Evolutionary conservation across 1,140 invertebrate genomes (phyloP), one percentile per base, ranked within the genome.

Genomic region (Ladona fulva): DNA sequence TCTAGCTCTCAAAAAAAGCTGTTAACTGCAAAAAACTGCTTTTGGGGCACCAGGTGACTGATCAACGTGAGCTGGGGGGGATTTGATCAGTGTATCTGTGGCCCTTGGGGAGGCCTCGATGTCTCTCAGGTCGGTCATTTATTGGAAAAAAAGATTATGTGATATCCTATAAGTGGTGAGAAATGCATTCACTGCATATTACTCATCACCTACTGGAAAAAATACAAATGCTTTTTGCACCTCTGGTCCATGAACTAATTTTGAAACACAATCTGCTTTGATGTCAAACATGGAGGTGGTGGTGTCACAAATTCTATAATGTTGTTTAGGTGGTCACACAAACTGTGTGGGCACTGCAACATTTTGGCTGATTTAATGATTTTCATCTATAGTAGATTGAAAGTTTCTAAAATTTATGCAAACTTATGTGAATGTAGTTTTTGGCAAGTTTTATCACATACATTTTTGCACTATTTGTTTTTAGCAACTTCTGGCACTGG

Each of bases 1-100:
- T 79, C 76, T 77, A 73, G 78, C 77, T 78, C 76, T 80, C 79
- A 78, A 66, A 66, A 52, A 66, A 66, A 75, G 78, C 81, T 81
- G 75, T 82, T 81, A 78, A 74, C 76, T 78, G 74, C 52, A 66
- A 66, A 66, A 66, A 19, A 66, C 14, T 66, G 52, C 52, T 66
- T 66, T 66, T 66, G n/a, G 52, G 52, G 52, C 52, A 19, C n/a
- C 52, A 66, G 52, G 52, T 66, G n/a, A 66, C 52, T 66, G 52
- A 6, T 66, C 3, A 66, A 6, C 29, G 8, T 37, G 29, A 12
- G n/a, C 52, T 66, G 52, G 16, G 16, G 16, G 16, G 52, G 44
- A 66, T 6, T 19, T 66, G 52, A 66, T 66, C 52, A 66, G 29
- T 22, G 52, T 66, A 66, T 66, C 52, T 66, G 52, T 66, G 52